A percentile compares a stretch with the other conserved stretches of the same genome.
Evolutionary conservation across 2,797 vertebrate species (phyloP).

Genomic region (Neopelma chrysocephalum): DNA sequence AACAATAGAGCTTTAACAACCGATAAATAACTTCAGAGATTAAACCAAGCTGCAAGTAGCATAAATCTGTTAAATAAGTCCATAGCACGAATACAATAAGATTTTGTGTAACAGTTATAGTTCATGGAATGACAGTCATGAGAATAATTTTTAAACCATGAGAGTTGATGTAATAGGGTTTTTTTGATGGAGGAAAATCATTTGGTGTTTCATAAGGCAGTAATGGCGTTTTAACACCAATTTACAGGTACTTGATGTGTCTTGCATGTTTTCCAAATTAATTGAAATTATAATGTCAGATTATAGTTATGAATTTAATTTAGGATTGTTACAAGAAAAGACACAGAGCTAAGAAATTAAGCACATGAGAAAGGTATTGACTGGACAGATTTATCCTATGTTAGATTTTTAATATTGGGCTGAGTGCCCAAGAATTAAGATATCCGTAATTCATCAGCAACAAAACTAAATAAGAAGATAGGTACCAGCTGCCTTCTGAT

Average conservation of each 20-base stretch:
- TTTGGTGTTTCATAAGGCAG: constrained; percentile 11
- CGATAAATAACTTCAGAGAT: neutral
- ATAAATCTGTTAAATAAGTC: neutral
- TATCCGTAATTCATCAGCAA: neutral
- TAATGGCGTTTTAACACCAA: constrained; percentile 29
- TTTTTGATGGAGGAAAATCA: neutral
- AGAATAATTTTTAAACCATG: constrained; percentile 34
- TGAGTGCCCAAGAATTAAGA: neutral
- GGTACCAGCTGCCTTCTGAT: neutral
- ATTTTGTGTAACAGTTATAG: constrained; percentile 27
- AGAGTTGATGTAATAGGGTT: neutral
- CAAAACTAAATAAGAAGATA: neutral
- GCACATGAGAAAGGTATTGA: neutral
- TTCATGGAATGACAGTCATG: constrained; percentile 15
- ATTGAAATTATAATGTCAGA: constrained; percentile 25
- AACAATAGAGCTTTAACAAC: neutral
- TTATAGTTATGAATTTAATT: constrained; percentile 25
- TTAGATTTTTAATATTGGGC: neutral
- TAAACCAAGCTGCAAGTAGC: constrained; percentile 3
- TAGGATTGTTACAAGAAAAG: neutral
- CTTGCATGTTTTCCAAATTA: constrained; percentile 46
- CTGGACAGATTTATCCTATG: neutral
- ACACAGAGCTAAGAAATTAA: neutral
- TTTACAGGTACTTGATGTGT: constrained; percentile 19
- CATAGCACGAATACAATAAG: neutral